Evolutionary conservation across 2,113 vertebrate genomes (phyloP), one percentile per base, ranked within the genome.

Genomic region (Oncorhynchus kisutch): DNA sequence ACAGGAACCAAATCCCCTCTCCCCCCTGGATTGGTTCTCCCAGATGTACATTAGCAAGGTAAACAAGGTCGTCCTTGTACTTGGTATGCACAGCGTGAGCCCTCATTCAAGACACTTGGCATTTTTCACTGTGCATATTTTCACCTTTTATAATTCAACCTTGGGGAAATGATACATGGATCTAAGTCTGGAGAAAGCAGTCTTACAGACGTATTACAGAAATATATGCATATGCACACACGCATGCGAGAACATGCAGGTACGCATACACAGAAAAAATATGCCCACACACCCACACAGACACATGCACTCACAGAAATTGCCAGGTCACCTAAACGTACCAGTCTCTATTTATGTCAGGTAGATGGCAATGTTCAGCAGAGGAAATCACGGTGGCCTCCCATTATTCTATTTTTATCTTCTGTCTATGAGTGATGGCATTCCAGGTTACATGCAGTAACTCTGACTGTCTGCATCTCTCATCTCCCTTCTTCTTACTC

Each of bases 51-150:
- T 72, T 9, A 22, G n/a, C 4, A 39, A 79, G 24, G 24, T 51
- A 27, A 72, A 83, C 84, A 87, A 87, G 85, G 85, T 84, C 77
- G 39, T 48, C 20, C 29, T n/a, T 67, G 45, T 31, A 60, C 13
- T 88, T 87, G 16, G 69, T 25, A 81, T 87, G 83, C 80, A 80
- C 59, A 79, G 74, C 12, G 7, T 29, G 65, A 73, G 59, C 65
- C 16, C 71, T 39, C 77, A 45, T 78, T 84, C 70, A 74, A 57
- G 78, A 49, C 57, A 27, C 14, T 51, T 67, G 78, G 66, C 24
- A 73, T 77, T 64, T 74, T 74, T 73, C 64, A 39, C 25, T 18
- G 34, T 22, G 72, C 31, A 59, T 77, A 27, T 78, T 62, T 77
- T 65, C 20, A 67, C 3, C 18, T 48, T 22, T 69, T 80, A 73